Evolutionary conservation across 2,797 vertebrate genomes (phyloP), one percentile per base, ranked within the genome.

Genomic region (Aphelocoma californica): DNA sequence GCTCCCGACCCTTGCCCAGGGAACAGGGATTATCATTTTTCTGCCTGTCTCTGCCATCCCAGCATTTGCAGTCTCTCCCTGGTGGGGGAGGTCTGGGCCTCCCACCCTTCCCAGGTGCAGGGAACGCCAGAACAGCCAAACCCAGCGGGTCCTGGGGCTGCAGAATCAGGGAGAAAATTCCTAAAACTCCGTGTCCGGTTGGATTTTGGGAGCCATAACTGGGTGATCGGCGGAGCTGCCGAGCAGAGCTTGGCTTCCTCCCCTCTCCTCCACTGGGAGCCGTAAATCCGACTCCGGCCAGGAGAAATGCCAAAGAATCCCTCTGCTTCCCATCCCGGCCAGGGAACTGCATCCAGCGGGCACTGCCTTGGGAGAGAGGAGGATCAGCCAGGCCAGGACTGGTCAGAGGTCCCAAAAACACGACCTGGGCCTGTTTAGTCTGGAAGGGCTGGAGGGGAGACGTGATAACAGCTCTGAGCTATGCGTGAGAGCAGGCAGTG

Each of bases 341-440:
- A 44, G 82, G 65, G 80, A 60, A 11, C 18, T 0, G 3, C 54
- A 24, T 62, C 83, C 89, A 81, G 86, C 1, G 10, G 94, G 81
- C 81, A 47, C 17, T 0, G 21, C 62, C 62, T 28, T 2, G 20
- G 18, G 21, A 25, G 11, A 28, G 40, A 15, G 53, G 18, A 28
- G 56, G 26, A n/a, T 12, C 78, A 50, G 58, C 61, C 48, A 3
- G 32, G 23, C 77, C 45, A 4, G 96, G 78, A 20, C 1, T 11
- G 66, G 12, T 65, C 90, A 53, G 83, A 72, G 47, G 61, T 79
- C 78, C 64, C 24, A 6, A 72, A 88, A 90, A 75, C 81, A 75
- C 2, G 12, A 54, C 42, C 83, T 8, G 83, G 42, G 26, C 38
- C 84, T 93, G 95, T 96, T 96, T 95, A 90, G 93, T 96, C 95